These are phyloP conservation scores for Hippopotamyrus pictus DNA, from an alignment of 2,797 vertebrate genomes.

Conservation along the genomic window DNA sequence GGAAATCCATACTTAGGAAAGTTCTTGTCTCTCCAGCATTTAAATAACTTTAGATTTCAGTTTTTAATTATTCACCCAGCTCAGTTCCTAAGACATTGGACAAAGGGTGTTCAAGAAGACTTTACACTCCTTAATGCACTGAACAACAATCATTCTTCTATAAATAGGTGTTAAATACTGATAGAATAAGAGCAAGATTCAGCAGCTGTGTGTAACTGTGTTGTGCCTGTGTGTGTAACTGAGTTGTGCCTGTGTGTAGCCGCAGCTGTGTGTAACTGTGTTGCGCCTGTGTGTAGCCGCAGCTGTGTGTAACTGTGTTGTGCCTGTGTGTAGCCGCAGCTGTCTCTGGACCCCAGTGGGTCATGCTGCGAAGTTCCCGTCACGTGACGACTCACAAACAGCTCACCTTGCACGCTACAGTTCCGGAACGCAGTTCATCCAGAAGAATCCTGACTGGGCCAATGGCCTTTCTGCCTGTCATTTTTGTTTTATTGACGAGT, in stretches of 20 bases:
- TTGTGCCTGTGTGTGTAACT: no score
- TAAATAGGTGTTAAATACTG: not conserved
- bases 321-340: not conserved
- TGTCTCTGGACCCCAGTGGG: not conserved
- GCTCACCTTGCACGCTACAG: not conserved
- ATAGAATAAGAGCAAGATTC: not conserved
- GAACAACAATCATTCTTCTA: not conserved
- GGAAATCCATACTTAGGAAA: not conserved
- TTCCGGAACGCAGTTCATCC: not conserved
- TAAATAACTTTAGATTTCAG: not conserved
- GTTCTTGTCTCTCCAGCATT: not conserved
- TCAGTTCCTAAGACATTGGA: not conserved
- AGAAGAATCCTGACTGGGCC: not conserved
- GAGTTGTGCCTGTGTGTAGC: no score
- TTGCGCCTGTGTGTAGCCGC: not conserved
- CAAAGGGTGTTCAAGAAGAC: not conserved
- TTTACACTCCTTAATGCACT: not conserved
- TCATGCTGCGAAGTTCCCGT: not conserved
- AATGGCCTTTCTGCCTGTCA: not conserved
- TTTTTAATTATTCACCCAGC: not conserved
- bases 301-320: no score
- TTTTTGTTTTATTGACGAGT: not conserved
- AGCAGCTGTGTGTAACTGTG: not conserved
- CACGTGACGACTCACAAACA: not conserved
- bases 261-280: no score